Percentiles rank a stretch among this genome's conserved stretches.
Conservation (phyloP, 2,113 vertebrate species). For the Trematomus loennbergii region DNA sequence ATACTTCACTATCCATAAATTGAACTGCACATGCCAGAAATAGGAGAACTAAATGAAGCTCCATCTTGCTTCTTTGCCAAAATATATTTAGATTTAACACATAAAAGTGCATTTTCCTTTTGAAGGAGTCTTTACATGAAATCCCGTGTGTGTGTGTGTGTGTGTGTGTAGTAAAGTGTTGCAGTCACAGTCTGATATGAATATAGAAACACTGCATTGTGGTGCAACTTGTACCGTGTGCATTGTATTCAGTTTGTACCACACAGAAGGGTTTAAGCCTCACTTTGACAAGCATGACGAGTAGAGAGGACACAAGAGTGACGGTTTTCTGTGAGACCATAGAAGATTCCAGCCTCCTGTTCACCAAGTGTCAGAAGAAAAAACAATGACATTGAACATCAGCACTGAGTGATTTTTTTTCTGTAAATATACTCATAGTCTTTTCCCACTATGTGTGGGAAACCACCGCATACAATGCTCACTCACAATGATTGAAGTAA, state of each 20-base stretch:
- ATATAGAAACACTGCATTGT: not conserved
- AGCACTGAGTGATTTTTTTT: no score
- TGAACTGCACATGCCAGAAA: not conserved
- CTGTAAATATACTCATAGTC: not conserved
- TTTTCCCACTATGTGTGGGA: slow-evolving; percentile 15
- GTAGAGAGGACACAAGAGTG: no score
- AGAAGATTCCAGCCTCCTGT: no score
- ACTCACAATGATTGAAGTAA: slow-evolving; percentile 21
- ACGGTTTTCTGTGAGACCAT: no score
- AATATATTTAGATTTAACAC: not conserved
- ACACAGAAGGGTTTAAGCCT: not conserved
- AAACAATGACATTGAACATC: no score
- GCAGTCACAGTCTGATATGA: not conserved
- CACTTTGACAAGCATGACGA: no score
- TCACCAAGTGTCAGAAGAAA: no score
- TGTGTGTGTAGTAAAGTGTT: not conserved
- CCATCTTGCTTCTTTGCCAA: not conserved
- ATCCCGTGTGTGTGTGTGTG: no score
- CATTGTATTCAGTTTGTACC: not conserved
- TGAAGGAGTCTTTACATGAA: not conserved
- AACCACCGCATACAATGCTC: not conserved
- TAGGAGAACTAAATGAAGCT: not conserved
- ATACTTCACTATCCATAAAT: not conserved
- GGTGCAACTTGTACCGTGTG: not conserved
- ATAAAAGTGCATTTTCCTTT: not conserved